These are phyloP conservation scores for Melanostoma scalare DNA, from an alignment of 2,888 invertebrate genomes.

Conservation along the genomic window DNA sequence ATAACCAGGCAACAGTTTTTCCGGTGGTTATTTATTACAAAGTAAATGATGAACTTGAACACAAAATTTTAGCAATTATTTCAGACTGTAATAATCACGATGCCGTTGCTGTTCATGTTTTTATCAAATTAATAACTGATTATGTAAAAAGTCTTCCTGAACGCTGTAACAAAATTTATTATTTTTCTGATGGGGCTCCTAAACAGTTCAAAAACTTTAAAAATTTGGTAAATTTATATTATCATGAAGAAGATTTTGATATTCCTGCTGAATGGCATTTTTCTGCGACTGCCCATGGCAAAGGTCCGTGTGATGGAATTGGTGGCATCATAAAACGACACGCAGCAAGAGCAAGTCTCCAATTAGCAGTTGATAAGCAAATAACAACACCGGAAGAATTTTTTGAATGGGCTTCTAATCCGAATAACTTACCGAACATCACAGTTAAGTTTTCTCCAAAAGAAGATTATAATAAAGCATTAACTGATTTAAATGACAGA, in stretches of 20 bases:
- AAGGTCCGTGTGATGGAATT: conserved; percentile 43
- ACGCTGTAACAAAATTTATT: conserved; percentile 4
- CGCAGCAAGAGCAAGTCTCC: conserved; percentile 34
- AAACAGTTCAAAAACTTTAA: conserved; percentile 21
- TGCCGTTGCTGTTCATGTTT: conserved; percentile 10
- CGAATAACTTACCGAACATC: too few relatives aligned
- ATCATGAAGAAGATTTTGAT: conserved; percentile 46
- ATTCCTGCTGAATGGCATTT: conserved; percentile 54
- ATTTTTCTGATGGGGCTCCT: neutral
- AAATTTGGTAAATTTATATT: conserved; percentile 33
- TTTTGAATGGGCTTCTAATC: too few relatives aligned
- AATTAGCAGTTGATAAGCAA: neutral
- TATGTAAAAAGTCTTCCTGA: too few relatives aligned
- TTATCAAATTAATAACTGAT: too few relatives aligned
- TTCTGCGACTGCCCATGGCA: conserved; percentile 48
- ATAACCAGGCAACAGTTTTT: conserved; percentile 23
- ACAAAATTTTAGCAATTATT: conserved; percentile 17
- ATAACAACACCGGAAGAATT: too few relatives aligned
- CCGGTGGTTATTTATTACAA: too few relatives aligned
- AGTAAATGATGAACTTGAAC: neutral
- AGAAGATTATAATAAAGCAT: too few relatives aligned
- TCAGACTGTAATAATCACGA: conserved; percentile 28
- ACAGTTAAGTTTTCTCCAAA: too few relatives aligned
- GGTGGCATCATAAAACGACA: conserved; percentile 49
- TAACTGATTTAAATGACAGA: too few relatives aligned